Percentiles rank a stretch among this genome's conserved stretches.
Evolutionary conservation across 2,113 vertebrate species (phyloP).

Genomic region (Colistium nudipinnis): DNA sequence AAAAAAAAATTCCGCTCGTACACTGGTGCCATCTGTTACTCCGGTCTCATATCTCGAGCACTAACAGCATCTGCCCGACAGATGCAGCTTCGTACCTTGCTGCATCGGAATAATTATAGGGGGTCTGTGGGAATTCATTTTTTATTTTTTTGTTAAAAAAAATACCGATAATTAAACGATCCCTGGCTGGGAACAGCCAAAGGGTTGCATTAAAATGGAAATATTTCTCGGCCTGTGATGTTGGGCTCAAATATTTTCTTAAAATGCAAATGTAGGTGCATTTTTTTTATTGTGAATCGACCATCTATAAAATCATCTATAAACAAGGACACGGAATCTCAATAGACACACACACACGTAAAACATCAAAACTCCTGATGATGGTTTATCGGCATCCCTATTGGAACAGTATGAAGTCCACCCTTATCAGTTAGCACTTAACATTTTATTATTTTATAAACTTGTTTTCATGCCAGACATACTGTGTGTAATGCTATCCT

Average conservation of each 20-base stretch:
- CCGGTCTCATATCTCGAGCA: slow-evolving; percentile 21
- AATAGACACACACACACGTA: slow-evolving; percentile 14
- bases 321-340: neutral
- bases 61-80: neutral
- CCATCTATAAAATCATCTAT: no score
- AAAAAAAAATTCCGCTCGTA: slow-evolving; percentile 6
- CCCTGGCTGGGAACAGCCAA: no score
- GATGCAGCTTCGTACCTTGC: no score
- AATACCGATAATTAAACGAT: no score
- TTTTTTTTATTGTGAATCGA: no score
- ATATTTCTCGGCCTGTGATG: no score
- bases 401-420: slow-evolving; percentile 36
- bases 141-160: no score
- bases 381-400: neutral
- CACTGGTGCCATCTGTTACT: slow-evolving; percentile 10
- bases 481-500: slow-evolving; percentile 29
- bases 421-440: slow-evolving; percentile 49
- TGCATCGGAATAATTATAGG: no score
- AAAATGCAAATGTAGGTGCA: no score
- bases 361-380: neutral
- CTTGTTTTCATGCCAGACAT: slow-evolving; percentile 31
- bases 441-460: slow-evolving; percentile 60
- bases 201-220: no score
- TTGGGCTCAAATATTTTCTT: no score
- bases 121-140: no score